phyloP scores from a whole-genome alignment of 2,888 invertebrate genomes.

The Tanypteryx hageni region DNA sequence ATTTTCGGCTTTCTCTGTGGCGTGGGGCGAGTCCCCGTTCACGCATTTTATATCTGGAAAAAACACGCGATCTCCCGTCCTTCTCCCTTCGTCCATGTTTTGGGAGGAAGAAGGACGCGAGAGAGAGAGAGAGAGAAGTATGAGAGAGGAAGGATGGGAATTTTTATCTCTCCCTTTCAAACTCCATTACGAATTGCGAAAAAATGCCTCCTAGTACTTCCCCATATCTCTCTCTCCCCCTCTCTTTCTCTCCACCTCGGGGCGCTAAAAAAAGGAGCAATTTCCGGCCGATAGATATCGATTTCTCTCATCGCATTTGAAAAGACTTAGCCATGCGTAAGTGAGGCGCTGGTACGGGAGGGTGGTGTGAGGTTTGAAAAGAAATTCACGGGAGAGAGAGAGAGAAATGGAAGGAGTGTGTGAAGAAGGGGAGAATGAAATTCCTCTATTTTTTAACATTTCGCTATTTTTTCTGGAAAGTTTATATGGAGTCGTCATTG shows the following conservation, averaged over 20 bases:
- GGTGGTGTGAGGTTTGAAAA: neutral
- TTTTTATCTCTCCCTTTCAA: conserved; percentile 45
- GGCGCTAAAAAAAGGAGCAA: conserved; percentile 38
- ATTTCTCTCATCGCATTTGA: conserved; percentile 53
- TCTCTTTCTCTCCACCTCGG: neutral
- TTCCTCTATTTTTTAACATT: neutral
- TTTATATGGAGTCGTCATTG: conserved; percentile 11
- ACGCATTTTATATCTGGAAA: neutral
- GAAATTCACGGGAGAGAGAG: neutral
- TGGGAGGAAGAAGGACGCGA: neutral
- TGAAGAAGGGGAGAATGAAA: neutral
- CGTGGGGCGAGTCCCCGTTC: neutral
- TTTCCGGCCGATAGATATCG: conserved; percentile 55
- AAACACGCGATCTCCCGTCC: neutral
- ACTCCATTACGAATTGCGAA: conserved; percentile 30
- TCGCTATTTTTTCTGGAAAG: neutral
- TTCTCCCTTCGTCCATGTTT: neutral
- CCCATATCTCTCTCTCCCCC: neutral
- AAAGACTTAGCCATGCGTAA: conserved; percentile 58
- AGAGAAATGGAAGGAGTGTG: neutral
- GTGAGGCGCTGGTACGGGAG: neutral
- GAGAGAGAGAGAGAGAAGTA: neutral
- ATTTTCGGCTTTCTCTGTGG: neutral
- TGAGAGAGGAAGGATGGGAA: neutral
- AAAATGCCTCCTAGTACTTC: neutral